phyloP scores from a whole-genome alignment of 37 sponge, comb jelly and placozoan genomes.

The Tethya wilhelma region DNA sequence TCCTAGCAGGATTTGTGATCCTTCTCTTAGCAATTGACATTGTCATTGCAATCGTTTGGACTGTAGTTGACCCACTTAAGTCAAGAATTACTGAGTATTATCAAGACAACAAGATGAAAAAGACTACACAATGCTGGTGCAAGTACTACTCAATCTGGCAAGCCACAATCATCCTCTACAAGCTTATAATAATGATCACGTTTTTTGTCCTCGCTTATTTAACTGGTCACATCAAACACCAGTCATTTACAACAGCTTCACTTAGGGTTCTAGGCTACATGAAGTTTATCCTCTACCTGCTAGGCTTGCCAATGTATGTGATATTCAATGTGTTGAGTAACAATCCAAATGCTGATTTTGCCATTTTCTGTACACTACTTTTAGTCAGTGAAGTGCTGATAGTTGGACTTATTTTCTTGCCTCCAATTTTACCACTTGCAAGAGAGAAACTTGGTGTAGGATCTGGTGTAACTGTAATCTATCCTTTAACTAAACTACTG shows the following conservation, averaged over 20 bases:
- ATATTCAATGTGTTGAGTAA: background rate
- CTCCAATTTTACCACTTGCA: slow-evolving; percentile 1
- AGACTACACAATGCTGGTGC: background rate
- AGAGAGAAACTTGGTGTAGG: slow-evolving; percentile 6
- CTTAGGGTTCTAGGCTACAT: slow-evolving; percentile 10
- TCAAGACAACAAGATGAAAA: no score
- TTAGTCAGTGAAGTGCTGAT: background rate
- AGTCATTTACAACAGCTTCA: background rate
- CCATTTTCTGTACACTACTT: background rate
- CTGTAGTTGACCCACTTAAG: background rate
- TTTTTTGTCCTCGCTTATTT: background rate
- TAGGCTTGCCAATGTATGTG: background rate
- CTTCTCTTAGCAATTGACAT: background rate
- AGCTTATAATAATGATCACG: background rate
- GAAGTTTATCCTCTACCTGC: background rate
- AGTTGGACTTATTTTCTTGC: background rate
- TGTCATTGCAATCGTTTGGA: background rate
- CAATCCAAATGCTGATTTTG: background rate
- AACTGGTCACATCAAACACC: slow-evolving; percentile 1
- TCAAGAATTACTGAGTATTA: no score
- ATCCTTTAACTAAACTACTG: no score
- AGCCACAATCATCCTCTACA: background rate
- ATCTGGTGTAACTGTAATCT: no score
- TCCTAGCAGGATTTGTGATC: background rate
- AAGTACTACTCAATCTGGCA: background rate